Evolutionary conservation across 1,140 invertebrate species (phyloP).

Genomic region (Chironomus tepperi): DNA sequence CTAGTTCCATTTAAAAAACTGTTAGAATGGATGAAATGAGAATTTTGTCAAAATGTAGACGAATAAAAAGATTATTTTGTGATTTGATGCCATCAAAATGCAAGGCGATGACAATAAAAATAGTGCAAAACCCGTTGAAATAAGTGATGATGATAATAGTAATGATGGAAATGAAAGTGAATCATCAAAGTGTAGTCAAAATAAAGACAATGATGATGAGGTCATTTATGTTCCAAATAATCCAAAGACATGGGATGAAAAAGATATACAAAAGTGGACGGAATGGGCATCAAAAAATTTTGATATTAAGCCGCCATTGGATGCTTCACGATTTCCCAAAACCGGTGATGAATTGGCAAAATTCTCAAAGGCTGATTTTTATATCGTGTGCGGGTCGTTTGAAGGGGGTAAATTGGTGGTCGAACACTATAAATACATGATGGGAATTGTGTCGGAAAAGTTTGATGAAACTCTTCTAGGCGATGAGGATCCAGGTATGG

Average conservation of each 20-base stretch:
- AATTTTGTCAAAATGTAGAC: not conserved
- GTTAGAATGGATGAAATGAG: not conserved
- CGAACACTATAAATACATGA: slow-evolving; percentile 43
- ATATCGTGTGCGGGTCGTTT: slow-evolving; percentile 39
- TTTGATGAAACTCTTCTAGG: slow-evolving; percentile 42
- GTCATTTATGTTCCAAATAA: slow-evolving; percentile 39
- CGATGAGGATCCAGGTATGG: slow-evolving; percentile 39
- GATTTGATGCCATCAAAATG: slow-evolving; percentile 5
- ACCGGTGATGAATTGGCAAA: slow-evolving; percentile 49
- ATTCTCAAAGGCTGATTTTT: slow-evolving; percentile 44
- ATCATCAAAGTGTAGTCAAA: not conserved
- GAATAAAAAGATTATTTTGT: not conserved
- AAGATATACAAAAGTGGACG: slow-evolving; percentile 55
- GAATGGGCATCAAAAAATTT: slow-evolving; percentile 54
- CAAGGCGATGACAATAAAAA: not conserved
- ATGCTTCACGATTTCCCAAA: slow-evolving; percentile 46
- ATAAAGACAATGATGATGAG: not conserved
- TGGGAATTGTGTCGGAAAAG: slow-evolving; percentile 43
- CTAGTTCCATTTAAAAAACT: not conserved
- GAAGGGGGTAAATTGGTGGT: slow-evolving; percentile 42
- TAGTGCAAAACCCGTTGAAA: not conserved
- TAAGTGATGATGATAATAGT: not conserved
- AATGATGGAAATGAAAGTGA: not conserved
- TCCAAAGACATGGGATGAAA: slow-evolving; percentile 52
- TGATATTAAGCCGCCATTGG: slow-evolving; percentile 45